Evolutionary conservation across 1,140 invertebrate species (phyloP), one percentile per base, ranked within the genome.

Genomic region (Dolichoris vasculosae): DNA sequence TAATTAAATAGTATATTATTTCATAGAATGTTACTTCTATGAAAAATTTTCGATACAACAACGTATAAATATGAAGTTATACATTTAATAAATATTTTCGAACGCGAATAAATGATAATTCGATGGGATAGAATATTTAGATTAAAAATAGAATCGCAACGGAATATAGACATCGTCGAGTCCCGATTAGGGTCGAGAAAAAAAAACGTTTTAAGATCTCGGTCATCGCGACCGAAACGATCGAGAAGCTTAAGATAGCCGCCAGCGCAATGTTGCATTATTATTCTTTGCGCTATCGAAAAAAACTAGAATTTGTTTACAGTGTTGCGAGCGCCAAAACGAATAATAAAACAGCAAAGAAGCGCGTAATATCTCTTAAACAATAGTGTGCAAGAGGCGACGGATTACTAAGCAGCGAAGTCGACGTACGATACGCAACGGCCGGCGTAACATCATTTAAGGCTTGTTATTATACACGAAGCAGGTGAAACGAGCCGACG

Each of bases 321-420:
- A 43, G 23, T 43, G 26, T 43, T n/a, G 23, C 17, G 38, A 20
- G 69, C 69, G 38, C 69, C 40, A 73, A 73, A 73, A 73, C 38
- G 69, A 43, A 73, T 43, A 73, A 73, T 73, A 43, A 73, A 73
- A 11, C 32, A 2, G 30, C 32, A 30, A n/a, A 38, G 64, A n/a
- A 35, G 40, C 69, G 20, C 69, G 43, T 73, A 43, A 73, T 73
- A 73, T 43, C 38, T 43, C 40, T 73, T n/a, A 43, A 73, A 73
- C 69, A 73, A 73, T 73, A 43, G 69, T 7, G 69, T 20, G 69
- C 20, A 69, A 73, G 69, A 23, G 7, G 40, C 69, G 69, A 73
- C 69, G 43, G 69, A 73, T 73, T 73, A 73, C 69, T 73, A 73
- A 73, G 43, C 38, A 73, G 23, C 69, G 40, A 73, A 38, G 40